These are phyloP conservation scores for Hipparchia semele DNA, from an alignment of 2,888 invertebrate species.

Conservation along the genomic window DNA sequence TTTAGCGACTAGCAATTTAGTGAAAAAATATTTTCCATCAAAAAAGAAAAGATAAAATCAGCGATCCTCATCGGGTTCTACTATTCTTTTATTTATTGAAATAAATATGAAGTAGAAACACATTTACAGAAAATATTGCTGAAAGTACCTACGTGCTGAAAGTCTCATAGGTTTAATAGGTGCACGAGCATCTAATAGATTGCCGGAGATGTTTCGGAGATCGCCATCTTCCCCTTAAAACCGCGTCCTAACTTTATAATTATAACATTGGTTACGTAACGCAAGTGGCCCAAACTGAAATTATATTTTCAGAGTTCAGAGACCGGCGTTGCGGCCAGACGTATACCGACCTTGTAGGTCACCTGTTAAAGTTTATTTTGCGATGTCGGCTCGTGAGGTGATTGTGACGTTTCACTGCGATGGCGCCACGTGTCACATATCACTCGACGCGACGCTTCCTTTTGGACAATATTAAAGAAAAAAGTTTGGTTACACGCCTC, in stretches of 20 bases:
- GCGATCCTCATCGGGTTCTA: too few relatives aligned
- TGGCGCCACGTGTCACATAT: conserved; percentile 78
- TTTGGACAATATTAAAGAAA: conserved; percentile 66
- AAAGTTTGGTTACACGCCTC: conserved; percentile 39
- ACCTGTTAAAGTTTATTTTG: conserved; percentile 62
- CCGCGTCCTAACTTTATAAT: conserved; percentile 71
- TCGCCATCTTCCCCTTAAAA: conserved; percentile 41
- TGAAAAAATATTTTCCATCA: too few relatives aligned
- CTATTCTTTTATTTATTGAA: too few relatives aligned
- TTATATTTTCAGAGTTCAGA: conserved; percentile 82
- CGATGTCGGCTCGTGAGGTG: conserved; percentile 45
- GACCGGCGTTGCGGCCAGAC: conserved; percentile 56
- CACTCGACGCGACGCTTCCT: conserved; percentile 78
- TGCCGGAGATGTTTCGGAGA: conserved; percentile 21
- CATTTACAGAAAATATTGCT: background rate
- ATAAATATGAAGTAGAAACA: too few relatives aligned
- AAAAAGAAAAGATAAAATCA: too few relatives aligned
- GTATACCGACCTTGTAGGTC: conserved; percentile 56
- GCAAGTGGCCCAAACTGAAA: conserved; percentile 77
- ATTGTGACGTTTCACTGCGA: conserved; percentile 58
- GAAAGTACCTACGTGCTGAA: background rate
- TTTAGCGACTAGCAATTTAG: too few relatives aligned
- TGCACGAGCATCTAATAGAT: background rate
- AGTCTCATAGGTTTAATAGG: background rate
- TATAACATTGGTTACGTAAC: conserved; percentile 79